These are phyloP conservation scores for Anableps anableps DNA, from an alignment of 2,797 vertebrate species.

Conservation along the genomic window DNA sequence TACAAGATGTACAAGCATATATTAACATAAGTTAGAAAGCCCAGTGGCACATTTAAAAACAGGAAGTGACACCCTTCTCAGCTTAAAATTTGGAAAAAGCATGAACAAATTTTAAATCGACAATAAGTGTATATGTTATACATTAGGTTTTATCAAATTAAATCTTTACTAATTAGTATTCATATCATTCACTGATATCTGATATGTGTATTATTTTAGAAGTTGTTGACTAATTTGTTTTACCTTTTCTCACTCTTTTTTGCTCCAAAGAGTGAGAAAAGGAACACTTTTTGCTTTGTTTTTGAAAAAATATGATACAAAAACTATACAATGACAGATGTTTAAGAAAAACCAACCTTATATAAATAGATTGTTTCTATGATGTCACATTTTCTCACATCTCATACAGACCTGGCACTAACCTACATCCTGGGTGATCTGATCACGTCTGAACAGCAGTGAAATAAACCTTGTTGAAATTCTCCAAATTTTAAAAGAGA, in stretches of 20 bases:
- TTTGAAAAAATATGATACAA: not conserved
- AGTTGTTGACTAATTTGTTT: not conserved
- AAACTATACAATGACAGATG: not conserved
- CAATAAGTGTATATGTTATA: not conserved
- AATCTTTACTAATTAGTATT: not conserved
- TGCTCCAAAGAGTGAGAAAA: not conserved
- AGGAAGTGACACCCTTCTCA: not conserved
- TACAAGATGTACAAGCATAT: slow-evolving; percentile 40
- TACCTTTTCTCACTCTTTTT: not conserved
- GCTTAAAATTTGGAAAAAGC: not conserved
- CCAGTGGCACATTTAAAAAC: not conserved
- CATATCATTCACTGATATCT: not conserved
- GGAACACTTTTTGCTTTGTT: not conserved
- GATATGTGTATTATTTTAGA: not conserved
- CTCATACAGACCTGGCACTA: not conserved
- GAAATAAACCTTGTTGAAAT: not conserved
- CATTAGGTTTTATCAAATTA: not conserved
- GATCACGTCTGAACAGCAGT: not conserved
- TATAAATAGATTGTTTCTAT: not conserved
- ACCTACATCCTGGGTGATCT: not conserved
- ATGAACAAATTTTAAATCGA: not conserved
- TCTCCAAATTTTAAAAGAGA: not conserved
- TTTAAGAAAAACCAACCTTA: not conserved
- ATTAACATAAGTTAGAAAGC: not conserved
- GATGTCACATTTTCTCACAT: not conserved